phyloP scores from a whole-genome alignment of 2,797 vertebrate genomes.

The Rhadinocentrus ornatus region DNA sequence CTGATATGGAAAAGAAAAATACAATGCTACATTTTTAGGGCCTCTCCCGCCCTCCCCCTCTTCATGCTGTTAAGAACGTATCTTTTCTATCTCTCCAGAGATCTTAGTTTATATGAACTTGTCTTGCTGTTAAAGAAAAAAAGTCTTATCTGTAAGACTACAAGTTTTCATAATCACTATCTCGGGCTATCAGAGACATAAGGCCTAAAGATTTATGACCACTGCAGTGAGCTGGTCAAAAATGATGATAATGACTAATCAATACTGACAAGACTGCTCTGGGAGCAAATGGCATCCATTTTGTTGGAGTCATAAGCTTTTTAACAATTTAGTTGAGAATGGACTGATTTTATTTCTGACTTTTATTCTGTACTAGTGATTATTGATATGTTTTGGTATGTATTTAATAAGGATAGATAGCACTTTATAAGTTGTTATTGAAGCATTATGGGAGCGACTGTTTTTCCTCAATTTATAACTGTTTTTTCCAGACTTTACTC shows the following conservation, averaged over 20 bases:
- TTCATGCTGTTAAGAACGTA: constrained; percentile 20
- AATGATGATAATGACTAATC: constrained; percentile 54
- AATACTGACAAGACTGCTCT: constrained; percentile 46
- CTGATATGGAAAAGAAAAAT: constrained; percentile 8
- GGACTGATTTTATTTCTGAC: constrained; percentile 48
- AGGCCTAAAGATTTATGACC: constrained; percentile 51
- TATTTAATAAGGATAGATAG: constrained; percentile 23
- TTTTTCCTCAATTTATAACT: constrained; percentile 38
- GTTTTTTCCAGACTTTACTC: constrained; percentile 85
- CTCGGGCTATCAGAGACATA: constrained; percentile 14
- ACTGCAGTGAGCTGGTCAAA: constrained; percentile 57
- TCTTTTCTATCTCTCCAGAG: neutral
- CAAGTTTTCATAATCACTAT: constrained; percentile 10
- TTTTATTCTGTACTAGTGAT: constrained; percentile 20
- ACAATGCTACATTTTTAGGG: constrained; percentile 4
- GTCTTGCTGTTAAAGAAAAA: neutral
- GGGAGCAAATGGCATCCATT: constrained; percentile 49
- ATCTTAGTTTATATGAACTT: neutral
- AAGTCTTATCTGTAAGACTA: constrained; percentile 12
- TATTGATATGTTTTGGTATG: constrained; percentile 29
- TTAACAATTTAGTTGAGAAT: constrained; percentile 27
- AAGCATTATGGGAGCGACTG: neutral
- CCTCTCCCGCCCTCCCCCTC: neutral
- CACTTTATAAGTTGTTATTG: neutral
- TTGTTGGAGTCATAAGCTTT: constrained; percentile 48